Base-by-base conservation (phyloP, 2,797 vertebrate genomes). In the Lutjanus campechanus region DNA sequence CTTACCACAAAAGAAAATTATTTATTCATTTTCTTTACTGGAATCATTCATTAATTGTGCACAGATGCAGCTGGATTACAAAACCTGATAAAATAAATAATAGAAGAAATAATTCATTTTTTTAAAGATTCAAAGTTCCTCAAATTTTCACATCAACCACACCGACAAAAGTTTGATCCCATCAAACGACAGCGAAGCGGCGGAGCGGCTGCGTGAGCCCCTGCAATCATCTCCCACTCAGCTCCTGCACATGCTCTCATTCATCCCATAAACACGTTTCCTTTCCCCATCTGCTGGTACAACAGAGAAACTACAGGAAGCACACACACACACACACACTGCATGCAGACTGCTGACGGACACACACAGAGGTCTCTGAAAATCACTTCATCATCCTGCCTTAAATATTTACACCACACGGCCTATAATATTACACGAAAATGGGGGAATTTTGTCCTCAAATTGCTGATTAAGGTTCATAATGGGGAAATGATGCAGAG, bases 251-350 rank as follows among this genome's bases (percentile, higher is more conserved):
- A 20, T 17, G 12, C 51, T 61, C 65, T 63, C 69, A 54, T 74
- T 73, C 77, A 50, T 47, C 81, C 60, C 81, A 73, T 71, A 90
- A 92, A 91, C 70, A 82, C 16, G 93, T 88, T 93, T 87, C 86
- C 79, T 90, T 93, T 88, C 91, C 49, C 95, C 95, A 91, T 94
- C 95, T 95, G 83, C 94, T 95, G 95, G 94, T 76, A 7, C 55
- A 69, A 54, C 58, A 17, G 53, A 78, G 79, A 62, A 60, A 91
- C 88, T 90, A 40, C 90, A 90, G 72, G 0, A 8, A 19, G 51
- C 46, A 22, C 5, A 36, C 19, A 59, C 0, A 8, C 79, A 47
- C 46, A 22, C 5, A 36, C 19, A 59, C 0, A 8, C 79, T 19
- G 17, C 58, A 1, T 13, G 25, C 66, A 4, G 13, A 17, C 67